phyloP scores from a whole-genome alignment of 2,888 invertebrate genomes.

The Sphaerophoria taeniata region DNA sequence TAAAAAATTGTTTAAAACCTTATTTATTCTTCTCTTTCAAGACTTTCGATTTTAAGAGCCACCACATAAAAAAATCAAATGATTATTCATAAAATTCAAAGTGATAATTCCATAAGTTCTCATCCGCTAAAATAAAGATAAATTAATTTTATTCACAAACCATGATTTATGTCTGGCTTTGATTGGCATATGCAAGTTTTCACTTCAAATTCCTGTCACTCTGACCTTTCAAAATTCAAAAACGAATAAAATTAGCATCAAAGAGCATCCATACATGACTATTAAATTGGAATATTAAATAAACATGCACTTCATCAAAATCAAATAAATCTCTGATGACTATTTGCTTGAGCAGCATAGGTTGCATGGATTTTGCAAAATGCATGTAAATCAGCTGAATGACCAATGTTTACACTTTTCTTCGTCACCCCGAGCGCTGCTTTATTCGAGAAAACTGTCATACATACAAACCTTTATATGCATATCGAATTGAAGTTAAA shows the following conservation, averaged over 20 bases:
- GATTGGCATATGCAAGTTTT: conserved; percentile 5
- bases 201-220: neutral
- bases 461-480: neutral
- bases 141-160: neutral
- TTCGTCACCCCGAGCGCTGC: neutral
- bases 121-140: no score
- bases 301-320: conserved; percentile 18
- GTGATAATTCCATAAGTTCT: no score
- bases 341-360: neutral
- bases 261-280: neutral
- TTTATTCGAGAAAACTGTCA: neutral
- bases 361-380: conserved; percentile 4
- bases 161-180: neutral
- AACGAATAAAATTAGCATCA: neutral
- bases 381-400: conserved; percentile 20
- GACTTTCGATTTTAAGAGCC: no score
- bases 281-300: neutral
- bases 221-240: neutral
- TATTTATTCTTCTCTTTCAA: no score
- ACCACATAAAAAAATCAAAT: no score
- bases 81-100: no score
- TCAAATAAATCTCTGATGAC: neutral
- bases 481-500: neutral
- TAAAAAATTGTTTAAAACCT: no score
- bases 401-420: conserved; percentile 39